phyloP scores from a whole-genome alignment of 2,888 invertebrate species.

The Dicyrtoma fusca region DNA sequence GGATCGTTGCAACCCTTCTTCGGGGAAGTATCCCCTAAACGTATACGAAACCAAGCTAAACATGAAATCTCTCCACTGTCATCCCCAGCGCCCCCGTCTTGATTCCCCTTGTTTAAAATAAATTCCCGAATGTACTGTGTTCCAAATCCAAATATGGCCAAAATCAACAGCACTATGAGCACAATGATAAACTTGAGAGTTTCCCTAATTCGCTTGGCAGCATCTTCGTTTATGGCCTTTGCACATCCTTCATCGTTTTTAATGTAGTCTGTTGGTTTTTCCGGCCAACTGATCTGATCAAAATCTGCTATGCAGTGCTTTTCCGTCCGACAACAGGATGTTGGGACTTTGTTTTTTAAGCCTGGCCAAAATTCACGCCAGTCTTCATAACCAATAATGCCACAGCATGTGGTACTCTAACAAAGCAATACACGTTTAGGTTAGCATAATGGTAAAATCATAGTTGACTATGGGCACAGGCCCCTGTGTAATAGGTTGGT shows the following conservation, averaged over 20 bases:
- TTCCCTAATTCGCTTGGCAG: neutral
- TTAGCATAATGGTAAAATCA: neutral
- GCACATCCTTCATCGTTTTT: conserved; percentile 31
- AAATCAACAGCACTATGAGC: neutral
- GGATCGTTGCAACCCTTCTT: neutral
- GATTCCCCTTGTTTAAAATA: neutral
- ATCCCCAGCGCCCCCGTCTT: neutral
- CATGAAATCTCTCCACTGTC: neutral
- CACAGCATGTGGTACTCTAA: conserved; percentile 19
- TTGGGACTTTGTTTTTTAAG: neutral
- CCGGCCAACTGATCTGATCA: conserved; percentile 15
- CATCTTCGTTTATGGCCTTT: neutral
- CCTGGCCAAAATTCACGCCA: conserved; percentile 26
- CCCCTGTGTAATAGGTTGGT: no score
- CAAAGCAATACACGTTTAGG: neutral
- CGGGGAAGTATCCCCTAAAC: neutral
- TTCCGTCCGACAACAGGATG: conserved; percentile 9
- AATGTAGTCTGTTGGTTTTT: conserved; percentile 21
- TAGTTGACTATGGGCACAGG: no score
- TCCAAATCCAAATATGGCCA: neutral
- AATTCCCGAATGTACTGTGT: neutral
- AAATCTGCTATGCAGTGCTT: conserved; percentile 13
- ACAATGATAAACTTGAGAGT: conserved; percentile 13
- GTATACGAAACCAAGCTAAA: neutral
- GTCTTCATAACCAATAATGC: conserved; percentile 12